Base-by-base conservation (phyloP, 2,113 vertebrate genomes). In the Athene cunicularia region DNA sequence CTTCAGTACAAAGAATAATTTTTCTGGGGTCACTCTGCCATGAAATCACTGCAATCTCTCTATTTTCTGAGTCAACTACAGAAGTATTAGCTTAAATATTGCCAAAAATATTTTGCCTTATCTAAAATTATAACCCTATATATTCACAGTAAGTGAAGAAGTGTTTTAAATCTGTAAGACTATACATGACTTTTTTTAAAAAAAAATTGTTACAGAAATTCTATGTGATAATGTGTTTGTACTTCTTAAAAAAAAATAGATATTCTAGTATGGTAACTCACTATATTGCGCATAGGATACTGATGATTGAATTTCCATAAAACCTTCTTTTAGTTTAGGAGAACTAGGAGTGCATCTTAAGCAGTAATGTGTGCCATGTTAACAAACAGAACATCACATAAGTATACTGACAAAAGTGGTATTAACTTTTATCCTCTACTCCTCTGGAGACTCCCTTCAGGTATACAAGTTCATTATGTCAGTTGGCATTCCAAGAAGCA, bases 121-220 rank as follows among this genome's bases (percentile, higher is more conserved):
- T 84, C 92, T 86, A 84, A 95, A 95, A 81, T 81, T 94, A 95
- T 56, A 95, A 50, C n/a, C 43, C 76, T 75, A 75, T 60, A 74
- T n/a, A 89, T 14, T 77, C 68, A 79, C 39, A 81, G 60, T 66
- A 91, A 96, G 66, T 32, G 23, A 75, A 72, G 66, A 43, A 72
- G 37, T 15, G 2, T 68, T 95, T 81, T 41, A 85, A 86, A 76
- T 41, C 45, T 71, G 6, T 47, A 80, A 55, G 26, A 49, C 27
- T 72, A 33, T 26, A 80, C 0, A 1, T 33, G 39, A 94, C 19
- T 9, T 64, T 86, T 50, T 56, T 63, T 86, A 39, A 39, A 39
- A 39, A 39, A 39, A 83, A 90, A 15, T 14, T 37, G 13, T 62
- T 77, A 80, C 22, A 85, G 62, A 91, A 92, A 74, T 35, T 60